phyloP scores from a whole-genome alignment of 2,888 invertebrate species.

The Cheilosia urbana region DNA sequence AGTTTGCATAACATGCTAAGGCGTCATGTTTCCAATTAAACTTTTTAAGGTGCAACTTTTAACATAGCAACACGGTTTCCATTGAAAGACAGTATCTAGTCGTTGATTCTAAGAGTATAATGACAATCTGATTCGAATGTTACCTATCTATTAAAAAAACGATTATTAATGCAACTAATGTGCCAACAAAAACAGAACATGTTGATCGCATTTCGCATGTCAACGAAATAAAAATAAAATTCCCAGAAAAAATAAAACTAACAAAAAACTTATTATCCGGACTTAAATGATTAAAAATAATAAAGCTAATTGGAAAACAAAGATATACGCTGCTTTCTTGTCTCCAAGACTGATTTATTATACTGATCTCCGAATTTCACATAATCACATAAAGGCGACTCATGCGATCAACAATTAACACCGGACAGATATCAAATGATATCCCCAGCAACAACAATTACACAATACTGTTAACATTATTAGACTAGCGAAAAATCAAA shows the following conservation, averaged over 20 bases:
- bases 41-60: background rate
- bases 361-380: background rate
- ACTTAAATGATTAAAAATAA: slow-evolving; percentile 9
- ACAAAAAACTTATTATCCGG: background rate
- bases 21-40: background rate
- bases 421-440: slow-evolving; percentile 27
- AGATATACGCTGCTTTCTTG: background rate
- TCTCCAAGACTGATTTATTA: background rate
- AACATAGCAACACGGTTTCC: no score
- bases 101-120: no score
- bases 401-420: slow-evolving; percentile 54
- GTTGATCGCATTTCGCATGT: background rate
- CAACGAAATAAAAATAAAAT: background rate
- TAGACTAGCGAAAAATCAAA: slow-evolving; percentile 9
- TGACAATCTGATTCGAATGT: no score
- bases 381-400: slow-evolving; percentile 16
- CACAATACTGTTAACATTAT: background rate
- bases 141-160: no score
- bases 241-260: background rate
- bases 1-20: no score
- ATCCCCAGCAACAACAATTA: slow-evolving; percentile 25
- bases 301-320: slow-evolving; percentile 14
- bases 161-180: no score
- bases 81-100: no score
- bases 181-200: no score